Evolutionary conservation across 53 echinoderm and acorn worm genomes (phyloP).

Genomic region (Henricia sp.): DNA sequence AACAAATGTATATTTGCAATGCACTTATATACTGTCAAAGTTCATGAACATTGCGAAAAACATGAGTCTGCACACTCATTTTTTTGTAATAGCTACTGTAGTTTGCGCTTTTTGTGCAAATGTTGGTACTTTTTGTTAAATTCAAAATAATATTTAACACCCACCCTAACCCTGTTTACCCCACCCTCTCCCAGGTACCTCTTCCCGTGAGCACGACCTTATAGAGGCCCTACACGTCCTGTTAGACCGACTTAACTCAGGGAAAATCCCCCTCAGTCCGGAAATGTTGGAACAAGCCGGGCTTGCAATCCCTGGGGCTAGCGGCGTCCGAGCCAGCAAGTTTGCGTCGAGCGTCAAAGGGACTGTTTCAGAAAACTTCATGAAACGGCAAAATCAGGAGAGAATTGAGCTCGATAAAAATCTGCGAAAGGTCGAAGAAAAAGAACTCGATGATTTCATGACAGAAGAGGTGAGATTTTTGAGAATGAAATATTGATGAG

Average conservation of each 20-base stretch:
- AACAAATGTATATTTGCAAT: too few relatives aligned
- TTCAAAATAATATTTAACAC: too few relatives aligned
- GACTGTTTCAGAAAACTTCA: constrained; percentile 70
- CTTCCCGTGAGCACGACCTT: constrained; percentile 79
- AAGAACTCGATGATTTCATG: constrained; percentile 79
- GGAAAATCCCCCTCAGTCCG: constrained; percentile 93
- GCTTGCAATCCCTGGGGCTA: constrained; percentile 28
- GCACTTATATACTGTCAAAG: too few relatives aligned
- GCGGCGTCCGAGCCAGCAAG: constrained; percentile 55
- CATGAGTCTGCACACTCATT: too few relatives aligned
- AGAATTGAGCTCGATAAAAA: constrained; percentile 78
- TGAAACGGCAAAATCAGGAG: constrained; percentile 81
- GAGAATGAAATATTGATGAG: too few relatives aligned
- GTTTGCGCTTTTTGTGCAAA: too few relatives aligned
- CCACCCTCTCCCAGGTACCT: constrained; percentile 49
- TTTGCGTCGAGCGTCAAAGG: constrained; percentile 64
- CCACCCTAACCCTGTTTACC: too few relatives aligned
- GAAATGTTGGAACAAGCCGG: constrained; percentile 93
- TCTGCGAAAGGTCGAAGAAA: constrained; percentile 83
- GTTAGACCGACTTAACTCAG: constrained; percentile 89
- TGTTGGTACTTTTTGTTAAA: too few relatives aligned
- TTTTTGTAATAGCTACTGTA: too few relatives aligned
- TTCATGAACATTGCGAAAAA: too few relatives aligned
- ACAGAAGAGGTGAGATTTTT: constrained; percentile 71
- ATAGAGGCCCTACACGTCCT: constrained; percentile 92